These are phyloP conservation scores for Odontocolon sp. DNA, from an alignment of 2,888 invertebrate species.

Conservation along the genomic window DNA sequence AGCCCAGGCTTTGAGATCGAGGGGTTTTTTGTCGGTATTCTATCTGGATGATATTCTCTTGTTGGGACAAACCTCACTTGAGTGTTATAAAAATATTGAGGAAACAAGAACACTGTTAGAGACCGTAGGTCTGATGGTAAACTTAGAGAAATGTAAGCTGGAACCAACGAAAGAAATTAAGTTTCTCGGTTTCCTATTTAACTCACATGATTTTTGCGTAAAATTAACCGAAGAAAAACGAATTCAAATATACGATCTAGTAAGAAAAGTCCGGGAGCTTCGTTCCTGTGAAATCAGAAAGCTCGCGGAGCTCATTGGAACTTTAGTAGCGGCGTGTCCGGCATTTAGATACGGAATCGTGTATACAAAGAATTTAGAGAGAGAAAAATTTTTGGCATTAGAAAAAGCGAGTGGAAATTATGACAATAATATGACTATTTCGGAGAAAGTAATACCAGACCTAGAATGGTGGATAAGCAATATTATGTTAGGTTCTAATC, in stretches of 20 bases:
- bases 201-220: conserved; percentile 1
- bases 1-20: not conserved
- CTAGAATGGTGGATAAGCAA: conserved; percentile 53
- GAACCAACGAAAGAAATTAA: not conserved
- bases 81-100: not conserved
- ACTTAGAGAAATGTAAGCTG: not conserved
- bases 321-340: conserved; percentile 1
- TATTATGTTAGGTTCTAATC: conserved; percentile 1
- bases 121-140: not conserved
- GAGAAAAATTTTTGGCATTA: not conserved
- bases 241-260: conserved; percentile 19
- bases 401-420: conserved; percentile 23
- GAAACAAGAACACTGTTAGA: not conserved
- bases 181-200: conserved; percentile 25
- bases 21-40: conserved; percentile 17
- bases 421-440: conserved; percentile 17
- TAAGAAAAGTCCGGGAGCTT: not conserved
- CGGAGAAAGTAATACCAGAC: not conserved
- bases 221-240: conserved; percentile 7
- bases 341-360: not conserved
- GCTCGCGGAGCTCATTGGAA: conserved; percentile 6
- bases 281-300: not conserved
- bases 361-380: not conserved
- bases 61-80: not conserved
- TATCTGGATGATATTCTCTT: conserved; percentile 1